These are phyloP conservation scores for Noctua janthe DNA, from an alignment of 2,888 invertebrate genomes.

Conservation along the genomic window DNA sequence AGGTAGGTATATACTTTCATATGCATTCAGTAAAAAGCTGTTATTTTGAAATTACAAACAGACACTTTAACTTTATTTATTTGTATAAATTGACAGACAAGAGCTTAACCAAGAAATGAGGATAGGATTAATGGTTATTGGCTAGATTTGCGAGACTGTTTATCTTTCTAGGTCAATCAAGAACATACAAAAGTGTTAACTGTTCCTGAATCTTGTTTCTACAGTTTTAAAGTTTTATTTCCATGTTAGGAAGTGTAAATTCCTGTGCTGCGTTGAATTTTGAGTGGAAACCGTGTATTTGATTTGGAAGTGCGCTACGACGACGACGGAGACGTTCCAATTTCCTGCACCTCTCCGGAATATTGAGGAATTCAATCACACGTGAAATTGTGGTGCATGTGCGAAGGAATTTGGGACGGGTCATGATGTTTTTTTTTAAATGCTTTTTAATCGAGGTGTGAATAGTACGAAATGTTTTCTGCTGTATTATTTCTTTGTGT, in stretches of 20 bases:
- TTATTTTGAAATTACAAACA: no score
- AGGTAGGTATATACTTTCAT: no score
- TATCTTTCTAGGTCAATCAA: neutral
- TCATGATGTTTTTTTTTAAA: neutral
- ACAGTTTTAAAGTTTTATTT: neutral
- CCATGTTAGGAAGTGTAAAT: conserved; percentile 22
- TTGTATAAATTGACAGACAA: no score
- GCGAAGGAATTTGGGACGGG: neutral
- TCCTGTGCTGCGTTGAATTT: conserved; percentile 32
- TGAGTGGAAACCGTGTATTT: conserved; percentile 37
- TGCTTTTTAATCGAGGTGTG: neutral
- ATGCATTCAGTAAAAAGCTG: no score
- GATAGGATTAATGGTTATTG: neutral
- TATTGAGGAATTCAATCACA: conserved; percentile 48
- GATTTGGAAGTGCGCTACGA: conserved; percentile 25
- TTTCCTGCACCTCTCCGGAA: conserved; percentile 44
- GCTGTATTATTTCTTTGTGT: neutral
- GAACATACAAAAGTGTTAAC: neutral
- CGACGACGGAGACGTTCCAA: conserved; percentile 53
- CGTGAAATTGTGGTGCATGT: conserved; percentile 47
- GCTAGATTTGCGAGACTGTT: neutral
- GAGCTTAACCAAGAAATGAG: neutral
- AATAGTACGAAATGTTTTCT: neutral
- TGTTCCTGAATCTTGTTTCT: neutral
- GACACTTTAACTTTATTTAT: no score